Evolutionary conservation across 2,888 invertebrate genomes (phyloP).

Genomic region (Heliconius charithonia): DNA sequence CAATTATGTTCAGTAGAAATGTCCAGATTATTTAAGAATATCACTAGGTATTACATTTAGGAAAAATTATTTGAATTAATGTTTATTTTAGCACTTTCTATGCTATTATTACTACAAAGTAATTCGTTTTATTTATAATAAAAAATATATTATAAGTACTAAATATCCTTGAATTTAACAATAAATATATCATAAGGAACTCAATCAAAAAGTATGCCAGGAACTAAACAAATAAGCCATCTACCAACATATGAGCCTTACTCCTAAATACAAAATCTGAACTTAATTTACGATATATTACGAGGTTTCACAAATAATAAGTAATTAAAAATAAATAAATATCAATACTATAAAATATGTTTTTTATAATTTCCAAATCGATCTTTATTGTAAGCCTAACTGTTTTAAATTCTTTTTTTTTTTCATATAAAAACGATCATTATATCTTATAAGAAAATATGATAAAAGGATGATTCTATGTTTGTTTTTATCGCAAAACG

Average conservation of each 20-base stretch:
- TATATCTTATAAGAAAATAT: neutral
- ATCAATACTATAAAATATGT: too few relatives aligned
- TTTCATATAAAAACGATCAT: neutral
- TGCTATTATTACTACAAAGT: neutral
- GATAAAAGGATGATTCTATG: neutral
- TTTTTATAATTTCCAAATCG: neutral
- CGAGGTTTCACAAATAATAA: too few relatives aligned
- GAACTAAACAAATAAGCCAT: too few relatives aligned
- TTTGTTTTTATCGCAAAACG: neutral
- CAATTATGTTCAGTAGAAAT: slow-evolving; percentile 40
- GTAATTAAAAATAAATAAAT: too few relatives aligned
- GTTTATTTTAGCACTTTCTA: neutral
- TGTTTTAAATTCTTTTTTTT: neutral
- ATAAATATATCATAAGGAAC: too few relatives aligned
- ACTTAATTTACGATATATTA: too few relatives aligned
- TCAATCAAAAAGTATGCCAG: too few relatives aligned
- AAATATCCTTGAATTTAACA: too few relatives aligned
- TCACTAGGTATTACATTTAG: neutral
- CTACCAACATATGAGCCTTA: too few relatives aligned
- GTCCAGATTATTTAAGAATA: slow-evolving; percentile 51
- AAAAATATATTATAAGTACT: too few relatives aligned
- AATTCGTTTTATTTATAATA: neutral
- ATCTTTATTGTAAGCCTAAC: neutral
- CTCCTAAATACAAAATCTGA: too few relatives aligned
- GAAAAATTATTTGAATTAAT: neutral